A percentile compares a stretch with the other conserved stretches of the same genome.
Conservation (phyloP, 2,113 vertebrate species). For the Abramis brama region DNA sequence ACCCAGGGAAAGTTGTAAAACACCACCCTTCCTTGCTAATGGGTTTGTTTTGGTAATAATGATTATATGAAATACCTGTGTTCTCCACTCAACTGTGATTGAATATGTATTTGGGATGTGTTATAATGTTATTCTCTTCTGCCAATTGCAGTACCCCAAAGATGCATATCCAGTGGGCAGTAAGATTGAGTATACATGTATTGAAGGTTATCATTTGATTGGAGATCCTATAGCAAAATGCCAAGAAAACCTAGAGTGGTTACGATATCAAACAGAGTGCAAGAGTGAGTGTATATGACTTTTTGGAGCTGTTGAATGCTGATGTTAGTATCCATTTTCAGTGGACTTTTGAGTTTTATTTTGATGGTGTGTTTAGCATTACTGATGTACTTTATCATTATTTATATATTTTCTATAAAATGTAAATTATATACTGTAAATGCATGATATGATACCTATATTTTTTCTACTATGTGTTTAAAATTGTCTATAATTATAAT, state of each 20-base stretch:
- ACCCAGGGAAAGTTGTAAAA: conserved; percentile 79
- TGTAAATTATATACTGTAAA: neutral
- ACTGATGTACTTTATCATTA: too few relatives aligned
- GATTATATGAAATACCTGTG: neutral
- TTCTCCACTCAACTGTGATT: neutral
- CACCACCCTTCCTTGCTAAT: conserved; percentile 82
- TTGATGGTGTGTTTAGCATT: too few relatives aligned
- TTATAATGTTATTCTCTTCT: neutral
- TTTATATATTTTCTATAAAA: neutral
- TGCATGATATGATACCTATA: too few relatives aligned
- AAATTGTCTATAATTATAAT: too few relatives aligned
- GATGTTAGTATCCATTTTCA: neutral
- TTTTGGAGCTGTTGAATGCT: neutral
- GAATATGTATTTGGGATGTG: neutral
- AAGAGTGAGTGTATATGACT: conserved; percentile 75
- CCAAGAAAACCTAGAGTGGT: conserved; percentile 80
- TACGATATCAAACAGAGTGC: conserved; percentile 72
- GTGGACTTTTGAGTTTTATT: neutral
- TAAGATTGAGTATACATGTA: conserved; percentile 82
- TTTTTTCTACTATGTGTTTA: neutral
- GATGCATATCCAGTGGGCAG: conserved; percentile 79
- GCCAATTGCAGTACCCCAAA: conserved; percentile 64
- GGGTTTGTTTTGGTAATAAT: conserved; percentile 82
- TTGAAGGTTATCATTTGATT: conserved; percentile 77
- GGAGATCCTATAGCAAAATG: conserved; percentile 81